phyloP scores from a whole-genome alignment of 2,888 invertebrate genomes.

The Phaonia tiefii region DNA sequence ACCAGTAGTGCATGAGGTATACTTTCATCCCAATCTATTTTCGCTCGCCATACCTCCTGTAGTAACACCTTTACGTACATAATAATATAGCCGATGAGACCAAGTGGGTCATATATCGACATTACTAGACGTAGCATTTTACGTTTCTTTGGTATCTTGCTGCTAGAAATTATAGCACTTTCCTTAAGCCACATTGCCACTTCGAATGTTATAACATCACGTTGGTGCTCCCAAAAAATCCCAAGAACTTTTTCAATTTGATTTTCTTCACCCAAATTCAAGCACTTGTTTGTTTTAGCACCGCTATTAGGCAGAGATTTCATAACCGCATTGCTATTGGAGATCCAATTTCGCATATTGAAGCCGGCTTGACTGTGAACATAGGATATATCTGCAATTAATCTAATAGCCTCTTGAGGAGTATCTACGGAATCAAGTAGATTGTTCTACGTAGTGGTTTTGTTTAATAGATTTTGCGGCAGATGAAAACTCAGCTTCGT shows the following conservation, averaged over 20 bases:
- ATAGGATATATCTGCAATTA: constrained; percentile 55
- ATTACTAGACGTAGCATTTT: no score
- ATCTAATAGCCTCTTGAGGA: constrained; percentile 60
- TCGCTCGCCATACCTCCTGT: constrained; percentile 59
- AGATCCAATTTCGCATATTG: constrained; percentile 68
- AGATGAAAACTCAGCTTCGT: constrained; percentile 33
- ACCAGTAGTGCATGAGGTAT: constrained; percentile 59
- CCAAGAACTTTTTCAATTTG: constrained; percentile 47
- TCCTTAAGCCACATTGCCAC: constrained; percentile 35
- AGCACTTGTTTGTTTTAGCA: background rate
- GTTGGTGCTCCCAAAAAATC: constrained; percentile 50
- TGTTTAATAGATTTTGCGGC: constrained; percentile 16
- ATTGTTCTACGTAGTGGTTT: constrained; percentile 67
- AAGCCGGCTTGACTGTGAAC: constrained; percentile 61
- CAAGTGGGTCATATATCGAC: no score
- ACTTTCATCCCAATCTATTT: constrained; percentile 50
- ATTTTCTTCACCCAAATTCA: constrained; percentile 28
- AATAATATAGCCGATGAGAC: constrained; percentile 60
- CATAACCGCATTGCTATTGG: constrained; percentile 62
- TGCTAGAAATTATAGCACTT: constrained; percentile 39
- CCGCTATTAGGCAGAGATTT: background rate
- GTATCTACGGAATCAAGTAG: no score
- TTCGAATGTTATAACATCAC: constrained; percentile 53
- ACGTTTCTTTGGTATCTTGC: constrained; percentile 36
- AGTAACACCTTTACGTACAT: constrained; percentile 55